phyloP scores from a whole-genome alignment of 1,140 invertebrate species.

The Bombus huntii region DNA sequence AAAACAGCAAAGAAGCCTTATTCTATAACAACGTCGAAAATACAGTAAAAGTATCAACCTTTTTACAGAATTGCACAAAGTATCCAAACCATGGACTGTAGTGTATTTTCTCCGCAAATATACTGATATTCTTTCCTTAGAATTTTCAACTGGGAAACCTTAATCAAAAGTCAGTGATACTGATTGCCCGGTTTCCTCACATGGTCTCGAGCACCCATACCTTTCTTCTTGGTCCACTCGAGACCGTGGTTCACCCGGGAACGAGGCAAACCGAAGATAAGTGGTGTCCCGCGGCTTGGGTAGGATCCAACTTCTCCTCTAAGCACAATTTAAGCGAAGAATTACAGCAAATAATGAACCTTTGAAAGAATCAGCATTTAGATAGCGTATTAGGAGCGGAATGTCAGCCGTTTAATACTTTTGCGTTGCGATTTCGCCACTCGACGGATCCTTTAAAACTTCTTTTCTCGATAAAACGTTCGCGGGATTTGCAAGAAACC shows the following conservation, averaged over 20 bases:
- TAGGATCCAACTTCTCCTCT: slow-evolving; percentile 36
- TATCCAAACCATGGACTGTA: too few species aligned
- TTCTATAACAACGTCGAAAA: too few species aligned
- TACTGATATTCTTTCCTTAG: not conserved
- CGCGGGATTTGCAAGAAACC: slow-evolving; percentile 18
- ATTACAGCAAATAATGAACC: slow-evolving; percentile 72
- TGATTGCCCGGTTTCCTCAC: not conserved
- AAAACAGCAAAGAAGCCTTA: too few species aligned
- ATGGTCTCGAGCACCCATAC: not conserved
- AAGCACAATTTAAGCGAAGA: slow-evolving; percentile 65
- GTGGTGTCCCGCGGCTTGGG: slow-evolving; percentile 32
- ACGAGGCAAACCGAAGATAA: slow-evolving; percentile 23
- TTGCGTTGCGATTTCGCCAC: slow-evolving; percentile 39
- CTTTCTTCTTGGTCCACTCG: not conserved
- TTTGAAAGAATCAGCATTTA: slow-evolving; percentile 73
- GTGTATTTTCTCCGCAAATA: too few species aligned
- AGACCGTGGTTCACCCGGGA: not conserved
- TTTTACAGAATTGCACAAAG: too few species aligned
- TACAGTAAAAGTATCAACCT: too few species aligned
- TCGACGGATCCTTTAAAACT: not conserved
- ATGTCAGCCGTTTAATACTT: slow-evolving; percentile 23
- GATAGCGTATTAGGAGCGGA: slow-evolving; percentile 66
- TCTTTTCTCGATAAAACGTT: slow-evolving; percentile 3
- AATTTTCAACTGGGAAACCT: too few species aligned
- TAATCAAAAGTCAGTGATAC: not conserved